phyloP scores from a whole-genome alignment of 2,888 invertebrate genomes.

The Chymomyza caudatula region DNA sequence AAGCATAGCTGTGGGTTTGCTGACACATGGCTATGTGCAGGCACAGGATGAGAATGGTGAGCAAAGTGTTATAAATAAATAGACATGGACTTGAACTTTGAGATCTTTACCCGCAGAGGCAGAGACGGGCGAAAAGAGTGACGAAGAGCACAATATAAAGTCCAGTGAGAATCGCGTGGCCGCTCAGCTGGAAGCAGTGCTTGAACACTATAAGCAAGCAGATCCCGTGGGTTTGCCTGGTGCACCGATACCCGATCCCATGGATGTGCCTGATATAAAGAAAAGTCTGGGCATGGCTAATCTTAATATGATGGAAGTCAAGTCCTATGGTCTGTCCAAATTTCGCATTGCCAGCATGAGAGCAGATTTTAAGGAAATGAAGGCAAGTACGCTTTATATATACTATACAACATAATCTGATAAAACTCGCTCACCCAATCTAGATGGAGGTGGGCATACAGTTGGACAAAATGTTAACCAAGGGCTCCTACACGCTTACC shows the following conservation, averaged over 20 bases:
- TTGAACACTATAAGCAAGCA: conserved; percentile 89
- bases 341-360: conserved; percentile 86
- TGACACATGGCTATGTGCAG: conserved; percentile 14
- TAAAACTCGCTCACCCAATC: conserved; percentile 27
- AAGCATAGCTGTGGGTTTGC: conserved; percentile 24
- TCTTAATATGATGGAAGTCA: conserved; percentile 85
- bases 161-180: conserved; percentile 84
- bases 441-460: conserved; percentile 86
- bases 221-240: conserved; percentile 91
- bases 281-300: conserved; percentile 85
- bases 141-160: conserved; percentile 67
- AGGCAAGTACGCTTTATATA: conserved; percentile 78
- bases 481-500: conserved; percentile 86
- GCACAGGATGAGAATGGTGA: conserved; percentile 50
- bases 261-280: conserved; percentile 86
- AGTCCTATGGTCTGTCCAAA: conserved; percentile 87
- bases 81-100: not conserved
- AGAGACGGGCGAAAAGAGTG: conserved; percentile 32
- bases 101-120: not conserved
- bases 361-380: conserved; percentile 86
- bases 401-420: not conserved
- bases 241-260: conserved; percentile 88
- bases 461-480: conserved; percentile 84
- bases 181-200: conserved; percentile 83
- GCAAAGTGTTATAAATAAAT: not conserved